A percentile compares a stretch with the other conserved stretches of the same genome.
These are phyloP conservation scores for Synanthedon vespiformis DNA, from an alignment of 2,888 invertebrate genomes.

Conservation along the genomic window DNA sequence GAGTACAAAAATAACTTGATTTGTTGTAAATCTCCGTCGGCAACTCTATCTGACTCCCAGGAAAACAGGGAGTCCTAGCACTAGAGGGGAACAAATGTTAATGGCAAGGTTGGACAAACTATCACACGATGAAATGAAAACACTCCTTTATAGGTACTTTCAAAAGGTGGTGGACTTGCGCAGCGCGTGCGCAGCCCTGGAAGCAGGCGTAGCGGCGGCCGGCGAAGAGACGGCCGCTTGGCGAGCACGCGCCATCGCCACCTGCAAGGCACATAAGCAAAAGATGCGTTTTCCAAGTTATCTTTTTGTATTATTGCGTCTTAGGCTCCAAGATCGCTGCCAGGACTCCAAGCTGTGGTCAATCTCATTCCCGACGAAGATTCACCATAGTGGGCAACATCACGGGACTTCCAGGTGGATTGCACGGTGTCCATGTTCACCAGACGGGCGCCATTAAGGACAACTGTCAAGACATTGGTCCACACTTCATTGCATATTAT, in stretches of 20 bases:
- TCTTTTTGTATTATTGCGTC: no score
- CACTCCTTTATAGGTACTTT: conserved; percentile 88
- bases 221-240: no score
- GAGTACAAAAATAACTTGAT: conserved; percentile 94
- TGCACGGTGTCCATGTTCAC: conserved; percentile 81
- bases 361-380: conserved; percentile 67
- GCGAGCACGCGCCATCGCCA: no score
- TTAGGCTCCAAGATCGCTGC: conserved; percentile 32
- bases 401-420: conserved; percentile 74
- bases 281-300: no score
- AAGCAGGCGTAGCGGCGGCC: no score
- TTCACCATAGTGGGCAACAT: conserved; percentile 74
- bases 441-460: conserved; percentile 76
- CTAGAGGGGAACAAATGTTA: conserved; percentile 80
- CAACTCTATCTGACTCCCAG: conserved; percentile 71
- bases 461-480: conserved; percentile 79
- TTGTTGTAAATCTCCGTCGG: conserved; percentile 75
- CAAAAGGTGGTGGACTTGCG: no score
- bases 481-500: conserved; percentile 82
- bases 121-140: conserved; percentile 84
- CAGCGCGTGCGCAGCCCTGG: no score
- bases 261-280: no score
- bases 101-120: conserved; percentile 85
- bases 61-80: conserved; percentile 66
- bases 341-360: conserved; percentile 63